Evolutionary conservation across 2,888 invertebrate genomes (phyloP), one percentile per base, ranked within the genome.

Genomic region (Minunthozetes semirufus): DNA sequence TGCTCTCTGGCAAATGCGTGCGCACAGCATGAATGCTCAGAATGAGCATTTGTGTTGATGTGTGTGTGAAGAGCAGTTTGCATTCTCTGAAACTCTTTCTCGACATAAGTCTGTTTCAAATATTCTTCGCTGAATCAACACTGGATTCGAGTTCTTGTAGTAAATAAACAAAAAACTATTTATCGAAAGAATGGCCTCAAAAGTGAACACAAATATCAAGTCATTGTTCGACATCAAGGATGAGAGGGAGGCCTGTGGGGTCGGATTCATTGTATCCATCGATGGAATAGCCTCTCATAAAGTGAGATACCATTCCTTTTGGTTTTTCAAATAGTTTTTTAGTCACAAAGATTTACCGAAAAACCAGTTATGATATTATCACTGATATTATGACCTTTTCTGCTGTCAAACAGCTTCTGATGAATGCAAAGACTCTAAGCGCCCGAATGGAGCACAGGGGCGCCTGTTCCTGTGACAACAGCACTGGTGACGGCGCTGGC

Each of bases 401-500:
- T 29, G 33, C 19, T 17, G 59, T 22, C 59, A 59, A 19, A 8
- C 82, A 95, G 93, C 95, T 99, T 83, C 88, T 99, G 80, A 89
- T 90, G 82, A 96, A 99, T 90, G 95, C 98, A 74, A 91, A 95
- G 85, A 91, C 88, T 80, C 88, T 98, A 85, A 91, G 98, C 77
- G 90, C 90, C 84, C 91, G 98, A 81, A 99, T 99, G 98, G 94
- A 95, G 87, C 99, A 99, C 86, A 91, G 99, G 79, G 99, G 99
- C 81, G 99, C 98, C 72, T 97, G 96, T 85, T 94, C 96, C 59
- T 96, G 97, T 86, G 99, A 99, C 86, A 98, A 98, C 63, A 33
- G 72, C 9, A 96, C 97, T 73, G 99, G 99, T 76, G 99, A 99
- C 84, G 99, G 99, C 78, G 98, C 99, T 78, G 99, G 99, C 75